Conservation (phyloP, 2,797 vertebrate species). For the Urosaurus nigricauda region DNA sequence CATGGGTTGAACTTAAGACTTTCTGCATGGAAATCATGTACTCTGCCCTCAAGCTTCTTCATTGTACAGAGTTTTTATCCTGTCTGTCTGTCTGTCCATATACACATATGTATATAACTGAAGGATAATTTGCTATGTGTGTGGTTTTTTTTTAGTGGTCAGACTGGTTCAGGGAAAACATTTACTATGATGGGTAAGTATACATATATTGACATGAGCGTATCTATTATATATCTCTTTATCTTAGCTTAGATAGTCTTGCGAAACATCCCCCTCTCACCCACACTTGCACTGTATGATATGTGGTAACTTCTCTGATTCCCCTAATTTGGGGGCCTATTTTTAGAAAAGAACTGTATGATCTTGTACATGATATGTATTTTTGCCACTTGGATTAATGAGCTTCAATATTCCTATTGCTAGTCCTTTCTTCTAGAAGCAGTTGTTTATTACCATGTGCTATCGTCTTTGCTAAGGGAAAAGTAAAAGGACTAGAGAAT, state of each 20-base stretch:
- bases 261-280: background rate
- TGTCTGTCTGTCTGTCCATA: background rate
- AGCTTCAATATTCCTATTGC: background rate
- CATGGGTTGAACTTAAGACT: background rate
- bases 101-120: background rate
- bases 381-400: background rate
- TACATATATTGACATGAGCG: background rate
- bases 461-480: background rate
- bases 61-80: background rate
- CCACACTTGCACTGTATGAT: background rate
- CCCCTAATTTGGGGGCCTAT: too few relatives aligned
- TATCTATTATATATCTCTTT: background rate
- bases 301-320: background rate
- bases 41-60: background rate
- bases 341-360: background rate
- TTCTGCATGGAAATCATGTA: background rate
- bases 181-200: slow-evolving; percentile 97
- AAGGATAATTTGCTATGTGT: slow-evolving; percentile 17
- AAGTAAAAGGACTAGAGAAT: background rate
- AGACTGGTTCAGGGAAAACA: slow-evolving; percentile 97
- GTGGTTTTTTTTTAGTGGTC: slow-evolving; percentile 84
- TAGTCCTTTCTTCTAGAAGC: background rate
- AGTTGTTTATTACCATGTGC: background rate
- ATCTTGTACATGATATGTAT: background rate
- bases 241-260: background rate